Conservation (phyloP, 2,113 vertebrate species). For the Oryzias woworae region DNA sequence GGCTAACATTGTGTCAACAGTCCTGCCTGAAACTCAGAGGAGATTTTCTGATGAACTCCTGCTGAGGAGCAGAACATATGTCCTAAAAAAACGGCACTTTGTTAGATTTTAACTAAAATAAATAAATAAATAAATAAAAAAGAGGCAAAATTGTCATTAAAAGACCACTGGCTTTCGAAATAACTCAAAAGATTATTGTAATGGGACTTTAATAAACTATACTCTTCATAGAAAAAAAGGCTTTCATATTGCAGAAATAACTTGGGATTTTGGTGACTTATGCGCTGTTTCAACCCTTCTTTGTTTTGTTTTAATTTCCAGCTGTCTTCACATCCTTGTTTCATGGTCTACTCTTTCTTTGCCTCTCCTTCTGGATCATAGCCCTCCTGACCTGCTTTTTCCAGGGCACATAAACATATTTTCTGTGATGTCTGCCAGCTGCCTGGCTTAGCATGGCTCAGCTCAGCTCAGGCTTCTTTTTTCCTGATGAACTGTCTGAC, state of each 20-base stretch:
- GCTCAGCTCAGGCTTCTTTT: constrained; percentile 44
- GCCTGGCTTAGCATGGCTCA: constrained; percentile 57
- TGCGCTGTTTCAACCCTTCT: neutral
- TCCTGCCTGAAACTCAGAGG: too few relatives aligned
- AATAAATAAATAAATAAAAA: too few relatives aligned
- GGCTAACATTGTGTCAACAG: too few relatives aligned
- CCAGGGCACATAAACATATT: constrained; percentile 63
- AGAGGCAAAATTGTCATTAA: too few relatives aligned
- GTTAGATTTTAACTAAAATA: too few relatives aligned
- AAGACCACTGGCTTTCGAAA: too few relatives aligned
- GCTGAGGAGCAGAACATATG: too few relatives aligned
- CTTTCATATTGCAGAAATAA: neutral
- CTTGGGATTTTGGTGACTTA: constrained; percentile 3
- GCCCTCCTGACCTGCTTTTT: constrained; percentile 58
- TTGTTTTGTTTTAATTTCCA: constrained; percentile 15
- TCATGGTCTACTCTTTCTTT: constrained; percentile 26
- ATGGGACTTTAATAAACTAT: neutral
- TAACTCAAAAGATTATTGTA: too few relatives aligned
- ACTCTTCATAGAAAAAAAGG: neutral
- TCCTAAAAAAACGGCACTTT: too few relatives aligned
- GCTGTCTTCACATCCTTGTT: constrained; percentile 17
- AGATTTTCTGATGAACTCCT: too few relatives aligned
- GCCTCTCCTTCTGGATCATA: constrained; percentile 33
- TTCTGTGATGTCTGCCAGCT: constrained; percentile 63
- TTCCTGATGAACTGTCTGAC: constrained; percentile 29